Evolutionary conservation across 2,888 invertebrate genomes (phyloP), one percentile per base, ranked within the genome.

Genomic region (Phalera bucephala): DNA sequence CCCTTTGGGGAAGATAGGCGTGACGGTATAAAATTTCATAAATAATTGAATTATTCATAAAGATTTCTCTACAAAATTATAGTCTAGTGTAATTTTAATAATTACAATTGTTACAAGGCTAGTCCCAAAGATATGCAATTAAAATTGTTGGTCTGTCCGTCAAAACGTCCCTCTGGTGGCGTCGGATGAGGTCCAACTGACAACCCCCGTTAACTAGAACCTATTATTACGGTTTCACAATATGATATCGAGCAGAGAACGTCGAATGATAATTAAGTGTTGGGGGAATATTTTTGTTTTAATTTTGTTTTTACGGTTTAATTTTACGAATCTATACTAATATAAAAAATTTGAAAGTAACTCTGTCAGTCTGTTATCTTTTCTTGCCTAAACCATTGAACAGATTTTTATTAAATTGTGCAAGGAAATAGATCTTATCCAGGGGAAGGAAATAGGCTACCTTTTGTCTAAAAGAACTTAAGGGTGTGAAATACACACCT

Each of bases 121-220:
- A 63, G 56, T 43, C 51, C 31, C 45, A 49, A 50, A 64, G 71
- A 73, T 75, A 73, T 82, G 64, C 79, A 82, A 86, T 86, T 86
- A 87, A 79, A 76, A 71, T 70, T 73, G 39, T 70, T 65, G 52
- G 70, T 82, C 65, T 70, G 80, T 80, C 85, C 68, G 78, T 87
- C 87, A 86, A 81, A 81, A 81, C 74, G 84, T 85, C 81, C 27
- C 56, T 65, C 68, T 75, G 66, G 83, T 83, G 83, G 85, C 83
- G 71, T 64, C 56, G 62, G 77, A 72, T 61, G 68, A 66, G 56
- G 47, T 43, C 55, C 51, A 54, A 69, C 74, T 72, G 80, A 80
- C 79, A 73, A 66, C 72, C 69, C 45, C 47, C 44, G 46, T 52
- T 49, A 58, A 64, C 39, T 76, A 73, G 70, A 81, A 62, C 72